phyloP scores from a whole-genome alignment of 2,797 vertebrate species.

The Scarus forsteni region DNA sequence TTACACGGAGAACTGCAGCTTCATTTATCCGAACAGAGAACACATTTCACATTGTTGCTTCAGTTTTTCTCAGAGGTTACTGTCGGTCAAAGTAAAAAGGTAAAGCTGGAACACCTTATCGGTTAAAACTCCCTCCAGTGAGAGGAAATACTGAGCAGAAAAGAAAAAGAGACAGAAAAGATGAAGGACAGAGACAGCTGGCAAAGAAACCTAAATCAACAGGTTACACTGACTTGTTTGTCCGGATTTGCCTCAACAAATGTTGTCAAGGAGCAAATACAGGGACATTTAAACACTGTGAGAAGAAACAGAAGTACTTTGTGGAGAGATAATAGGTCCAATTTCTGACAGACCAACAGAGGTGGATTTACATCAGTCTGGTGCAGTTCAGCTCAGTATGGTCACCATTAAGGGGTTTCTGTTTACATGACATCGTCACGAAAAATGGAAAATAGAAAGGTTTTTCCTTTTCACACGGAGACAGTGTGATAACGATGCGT shows the following conservation, averaged over 20 bases:
- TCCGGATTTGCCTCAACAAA: background rate
- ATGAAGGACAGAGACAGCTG: background rate
- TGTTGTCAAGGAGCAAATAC: too few species aligned
- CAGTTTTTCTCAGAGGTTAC: constrained; percentile 44
- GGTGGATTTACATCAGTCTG: too few species aligned
- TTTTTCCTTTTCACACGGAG: too few species aligned
- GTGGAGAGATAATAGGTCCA: too few species aligned
- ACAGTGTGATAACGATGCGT: too few species aligned
- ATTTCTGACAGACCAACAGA: too few species aligned
- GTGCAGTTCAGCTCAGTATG: too few species aligned
- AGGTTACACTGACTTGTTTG: background rate
- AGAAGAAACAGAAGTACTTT: background rate
- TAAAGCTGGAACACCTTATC: constrained; percentile 4
- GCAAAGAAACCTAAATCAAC: background rate
- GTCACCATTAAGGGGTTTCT: too few species aligned
- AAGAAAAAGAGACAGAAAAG: background rate
- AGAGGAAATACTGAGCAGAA: too few species aligned
- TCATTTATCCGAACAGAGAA: constrained; percentile 9
- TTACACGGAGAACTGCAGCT: background rate
- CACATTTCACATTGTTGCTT: background rate
- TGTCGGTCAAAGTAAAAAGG: constrained; percentile 47
- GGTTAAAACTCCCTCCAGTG: background rate
- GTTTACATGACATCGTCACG: too few species aligned
- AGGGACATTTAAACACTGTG: too few species aligned
- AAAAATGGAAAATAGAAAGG: too few species aligned